Evolutionary conservation across 2,888 invertebrate genomes (phyloP).

Genomic region (Noctua comes): DNA sequence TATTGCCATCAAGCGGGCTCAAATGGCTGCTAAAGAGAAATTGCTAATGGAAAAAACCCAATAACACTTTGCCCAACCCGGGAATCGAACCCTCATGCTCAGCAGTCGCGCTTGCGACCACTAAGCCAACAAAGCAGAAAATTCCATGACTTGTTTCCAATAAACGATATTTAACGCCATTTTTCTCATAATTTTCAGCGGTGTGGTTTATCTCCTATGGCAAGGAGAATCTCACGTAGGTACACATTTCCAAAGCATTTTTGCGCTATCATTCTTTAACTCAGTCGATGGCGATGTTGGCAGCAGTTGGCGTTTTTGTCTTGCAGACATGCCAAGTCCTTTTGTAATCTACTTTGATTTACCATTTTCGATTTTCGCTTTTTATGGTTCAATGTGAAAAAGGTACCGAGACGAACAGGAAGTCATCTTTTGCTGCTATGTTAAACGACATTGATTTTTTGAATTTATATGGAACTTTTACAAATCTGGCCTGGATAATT

Average conservation of each 20-base stretch:
- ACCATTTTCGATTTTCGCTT: constrained; percentile 38
- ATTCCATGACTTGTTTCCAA: not conserved
- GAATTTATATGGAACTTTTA: too few species aligned
- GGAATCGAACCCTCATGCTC: too few species aligned
- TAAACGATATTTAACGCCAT: not conserved
- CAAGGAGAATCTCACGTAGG: not conserved
- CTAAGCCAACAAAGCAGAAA: too few species aligned
- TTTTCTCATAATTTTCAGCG: not conserved
- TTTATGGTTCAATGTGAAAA: constrained; percentile 23
- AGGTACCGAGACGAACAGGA: not conserved
- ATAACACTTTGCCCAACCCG: too few species aligned
- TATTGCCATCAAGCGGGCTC: too few species aligned
- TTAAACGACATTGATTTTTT: not conserved
- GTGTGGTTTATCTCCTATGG: not conserved
- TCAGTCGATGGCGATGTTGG: constrained; percentile 36
- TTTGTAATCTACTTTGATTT: constrained; percentile 44
- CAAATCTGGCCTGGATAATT: too few species aligned
- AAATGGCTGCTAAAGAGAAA: too few species aligned
- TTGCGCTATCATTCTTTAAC: constrained; percentile 24
- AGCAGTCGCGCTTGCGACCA: too few species aligned
- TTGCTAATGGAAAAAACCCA: too few species aligned
- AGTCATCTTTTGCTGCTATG: not conserved
- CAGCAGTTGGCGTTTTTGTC: constrained; percentile 46
- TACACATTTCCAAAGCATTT: constrained; percentile 16
- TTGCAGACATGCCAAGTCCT: constrained; percentile 23